A percentile compares a stretch with the other conserved stretches of the same genome.
Conservation (phyloP, 2,888 invertebrate species). For the Tipula helvola region DNA sequence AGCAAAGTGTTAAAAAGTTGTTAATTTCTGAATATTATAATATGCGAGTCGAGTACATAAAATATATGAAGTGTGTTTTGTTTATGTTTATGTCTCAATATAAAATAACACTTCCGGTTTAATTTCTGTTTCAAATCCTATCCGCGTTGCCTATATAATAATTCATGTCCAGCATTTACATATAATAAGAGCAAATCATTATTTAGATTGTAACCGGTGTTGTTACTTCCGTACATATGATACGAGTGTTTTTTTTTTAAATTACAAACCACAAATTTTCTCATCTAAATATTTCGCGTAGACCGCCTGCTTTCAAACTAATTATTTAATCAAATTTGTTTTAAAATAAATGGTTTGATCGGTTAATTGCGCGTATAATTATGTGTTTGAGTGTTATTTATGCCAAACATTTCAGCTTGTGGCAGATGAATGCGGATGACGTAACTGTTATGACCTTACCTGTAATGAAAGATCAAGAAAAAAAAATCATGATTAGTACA, state of each 20-base stretch:
- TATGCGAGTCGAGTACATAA: neutral
- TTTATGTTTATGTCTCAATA: neutral
- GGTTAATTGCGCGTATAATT: neutral
- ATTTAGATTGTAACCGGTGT: no score
- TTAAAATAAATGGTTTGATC: neutral
- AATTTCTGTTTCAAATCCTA: neutral
- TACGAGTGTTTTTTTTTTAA: neutral
- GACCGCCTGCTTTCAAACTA: no score
- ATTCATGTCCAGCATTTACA: neutral
- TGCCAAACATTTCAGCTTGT: neutral
- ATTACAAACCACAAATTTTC: no score
- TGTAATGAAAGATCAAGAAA: neutral
- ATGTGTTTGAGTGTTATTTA: neutral
- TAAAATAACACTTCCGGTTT: neutral
- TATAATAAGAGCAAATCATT: no score
- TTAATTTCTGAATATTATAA: neutral
- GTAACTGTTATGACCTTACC: neutral
- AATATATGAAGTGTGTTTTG: neutral
- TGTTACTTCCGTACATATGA: neutral
- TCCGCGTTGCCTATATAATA: neutral
- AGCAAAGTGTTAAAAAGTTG: neutral
- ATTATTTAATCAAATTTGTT: neutral
- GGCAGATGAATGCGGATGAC: neutral
- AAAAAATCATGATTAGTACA: neutral
- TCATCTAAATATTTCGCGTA: no score